Evolutionary conservation across 2,888 invertebrate genomes (phyloP), one percentile per base, ranked within the genome.

Genomic region (Ethmia dodecea): DNA sequence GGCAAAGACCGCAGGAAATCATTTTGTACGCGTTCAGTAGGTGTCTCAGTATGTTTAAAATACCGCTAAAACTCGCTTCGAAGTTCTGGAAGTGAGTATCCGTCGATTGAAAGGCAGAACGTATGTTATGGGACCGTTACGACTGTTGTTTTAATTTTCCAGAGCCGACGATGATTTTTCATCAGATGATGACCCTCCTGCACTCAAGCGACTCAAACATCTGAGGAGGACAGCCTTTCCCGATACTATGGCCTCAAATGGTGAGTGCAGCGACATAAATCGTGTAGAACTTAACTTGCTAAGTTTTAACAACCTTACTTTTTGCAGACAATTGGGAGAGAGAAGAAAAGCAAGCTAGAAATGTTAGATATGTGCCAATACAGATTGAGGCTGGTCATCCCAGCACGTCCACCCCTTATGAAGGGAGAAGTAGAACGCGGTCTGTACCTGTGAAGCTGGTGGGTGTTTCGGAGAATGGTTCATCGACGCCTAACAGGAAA

Each of bases 391-490:
- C 52, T 25, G 69, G 66, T 3, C 65, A 72, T 39, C 77, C 86
- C 0, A 83, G 80, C 43, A 84, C 86, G 8, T 86, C 86, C 2
- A 86, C 86, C n/a, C 84, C 84, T 2, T 69, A 66, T 33, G 70
- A 72, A 20, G 45, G 46, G 8, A 73, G 54, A 29, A 54, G 47
- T 32, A 47, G 67, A 37, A 48, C 61, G 4, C 52, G 68, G 25
- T 49, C 58, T 22, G 60, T 75, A 13, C 79, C 80, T 1, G 45
- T 81, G 14, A 68, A 71, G 42, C 42, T 74, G 3, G 49, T 75
- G n/a, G 62, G 62, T 28, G 39, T 62, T 1, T 49, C 57, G 2
- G 67, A 71, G 39, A 78, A 72, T 54, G 63, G 66, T 0, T 45
- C 62, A 0, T 46, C 56, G 3, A 68, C 73, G 31, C 71, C 77